Base-by-base conservation (phyloP, 92 coral and sea anemone genomes). In the Paramuricea clavata region DNA sequence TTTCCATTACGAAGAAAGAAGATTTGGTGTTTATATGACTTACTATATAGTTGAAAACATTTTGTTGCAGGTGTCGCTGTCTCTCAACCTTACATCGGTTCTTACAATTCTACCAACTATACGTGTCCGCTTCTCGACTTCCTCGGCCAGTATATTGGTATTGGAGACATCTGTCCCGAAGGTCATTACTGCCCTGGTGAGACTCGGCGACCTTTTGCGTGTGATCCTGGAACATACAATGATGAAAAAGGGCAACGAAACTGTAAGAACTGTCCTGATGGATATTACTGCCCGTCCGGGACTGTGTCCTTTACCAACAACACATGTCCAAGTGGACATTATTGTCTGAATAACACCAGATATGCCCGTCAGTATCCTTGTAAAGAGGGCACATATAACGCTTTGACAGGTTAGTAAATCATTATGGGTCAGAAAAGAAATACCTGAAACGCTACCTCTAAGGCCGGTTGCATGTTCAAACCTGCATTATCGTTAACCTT, bases 81-180 rank as follows among this genome's bases (percentile, higher is more conserved):
- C 15, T 61, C 93, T 12, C 91, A 90, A 68, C 99, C 99, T 17
- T 94, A 86, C 83, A 94, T 96, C 68, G 93, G 93, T 49, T 79
- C 91, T 10, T 96, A 94, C 92, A 96, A 96, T 88, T 68, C 84
- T 27, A 94, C 95, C 11, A 96, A 96, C 84, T 86, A 89, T 28
- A 91, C 96, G 19, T 96, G 99, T 56, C 97, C 98, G 52, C 85
- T 89, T 12, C 93, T 93, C 30, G 87, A 92, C 22, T 96, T 89
- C 92, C 95, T 96, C 33, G 98, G 98, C 54, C 99, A 96, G 83
- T 94, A 94, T 82, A 91, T 93, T 30, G 99, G 99, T 19, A 94
- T 96, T 78, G 99, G 99, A 33, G 91, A 90, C 88, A 96, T 96
- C 81, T 96, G 99, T 74, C 99, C 98, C 9, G 85, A 90, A 9